Evolutionary conservation across 2,797 vertebrate species (phyloP).

Genomic region (Clamator glandarius): DNA sequence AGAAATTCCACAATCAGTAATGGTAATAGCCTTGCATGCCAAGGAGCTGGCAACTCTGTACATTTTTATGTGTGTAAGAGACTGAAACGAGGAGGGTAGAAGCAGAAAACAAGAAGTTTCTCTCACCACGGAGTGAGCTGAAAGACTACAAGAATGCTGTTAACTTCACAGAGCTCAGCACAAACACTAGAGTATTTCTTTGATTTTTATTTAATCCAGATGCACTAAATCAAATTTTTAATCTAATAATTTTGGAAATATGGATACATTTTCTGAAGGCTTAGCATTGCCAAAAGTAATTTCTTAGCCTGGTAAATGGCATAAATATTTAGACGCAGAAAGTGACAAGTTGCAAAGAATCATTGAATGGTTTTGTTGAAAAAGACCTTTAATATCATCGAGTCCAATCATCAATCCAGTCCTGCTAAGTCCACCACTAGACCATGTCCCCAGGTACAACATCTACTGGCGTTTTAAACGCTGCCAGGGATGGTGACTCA

Average conservation of each 20-base stretch:
- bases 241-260: not conserved
- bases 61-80: not conserved
- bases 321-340: not conserved
- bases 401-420: too few species aligned
- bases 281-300: not conserved
- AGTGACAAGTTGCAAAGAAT: not conserved
- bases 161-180: not conserved
- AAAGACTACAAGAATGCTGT: not conserved
- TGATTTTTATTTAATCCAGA: not conserved
- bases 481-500: too few species aligned
- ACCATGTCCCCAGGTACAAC: too few species aligned
- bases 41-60: not conserved
- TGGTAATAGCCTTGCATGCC: not conserved
- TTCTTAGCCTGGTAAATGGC: not conserved
- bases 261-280: not conserved
- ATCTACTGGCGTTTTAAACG: too few species aligned
- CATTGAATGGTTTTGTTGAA: too few species aligned
- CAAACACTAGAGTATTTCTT: not conserved
- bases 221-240: not conserved
- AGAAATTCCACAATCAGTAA: not conserved
- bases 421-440: too few species aligned
- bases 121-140: not conserved
- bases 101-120: not conserved
- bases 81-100: not conserved
- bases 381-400: too few species aligned